phyloP scores from a whole-genome alignment of 1,140 invertebrate species.

The Drosophila azteca region DNA sequence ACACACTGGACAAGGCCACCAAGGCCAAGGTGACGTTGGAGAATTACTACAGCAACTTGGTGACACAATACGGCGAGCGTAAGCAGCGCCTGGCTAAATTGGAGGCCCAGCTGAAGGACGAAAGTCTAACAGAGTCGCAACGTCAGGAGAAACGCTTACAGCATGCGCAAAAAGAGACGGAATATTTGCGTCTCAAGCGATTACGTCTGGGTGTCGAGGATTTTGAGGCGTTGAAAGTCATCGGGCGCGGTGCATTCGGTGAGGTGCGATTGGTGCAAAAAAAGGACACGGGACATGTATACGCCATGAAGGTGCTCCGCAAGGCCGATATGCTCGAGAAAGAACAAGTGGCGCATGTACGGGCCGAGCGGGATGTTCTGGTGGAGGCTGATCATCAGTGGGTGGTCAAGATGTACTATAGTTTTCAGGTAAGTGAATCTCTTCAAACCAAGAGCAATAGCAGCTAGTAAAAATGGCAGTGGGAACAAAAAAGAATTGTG shows the following conservation, averaged over 20 bases:
- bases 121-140: conserved; percentile 93
- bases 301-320: conserved; percentile 99
- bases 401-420: conserved; percentile 99
- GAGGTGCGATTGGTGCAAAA: conserved; percentile 99
- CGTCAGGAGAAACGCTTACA: conserved; percentile 95
- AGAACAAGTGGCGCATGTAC: conserved; percentile 99
- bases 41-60: conserved; percentile 99
- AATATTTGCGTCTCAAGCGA: conserved; percentile 97
- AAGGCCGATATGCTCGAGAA: conserved; percentile 99
- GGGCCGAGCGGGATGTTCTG: conserved; percentile 98
- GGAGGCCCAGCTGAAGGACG: conserved; percentile 97
- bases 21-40: conserved; percentile 99
- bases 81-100: conserved; percentile 96
- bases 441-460: conserved; percentile 11
- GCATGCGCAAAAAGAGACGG: conserved; percentile 99
- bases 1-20: conserved; percentile 99
- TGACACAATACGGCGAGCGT: conserved; percentile 98
- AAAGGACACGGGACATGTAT: conserved; percentile 99
- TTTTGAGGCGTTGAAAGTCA: conserved; percentile 98
- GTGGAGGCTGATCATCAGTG: conserved; percentile 99
- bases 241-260: conserved; percentile 98
- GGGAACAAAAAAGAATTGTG: conserved; percentile 52
- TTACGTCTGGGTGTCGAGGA: conserved; percentile 98
- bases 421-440: conserved; percentile 89
- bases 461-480: neutral